Evolutionary conservation across 2,888 invertebrate species (phyloP), one percentile per base, ranked within the genome.

Genomic region (Corythucha ciliata): DNA sequence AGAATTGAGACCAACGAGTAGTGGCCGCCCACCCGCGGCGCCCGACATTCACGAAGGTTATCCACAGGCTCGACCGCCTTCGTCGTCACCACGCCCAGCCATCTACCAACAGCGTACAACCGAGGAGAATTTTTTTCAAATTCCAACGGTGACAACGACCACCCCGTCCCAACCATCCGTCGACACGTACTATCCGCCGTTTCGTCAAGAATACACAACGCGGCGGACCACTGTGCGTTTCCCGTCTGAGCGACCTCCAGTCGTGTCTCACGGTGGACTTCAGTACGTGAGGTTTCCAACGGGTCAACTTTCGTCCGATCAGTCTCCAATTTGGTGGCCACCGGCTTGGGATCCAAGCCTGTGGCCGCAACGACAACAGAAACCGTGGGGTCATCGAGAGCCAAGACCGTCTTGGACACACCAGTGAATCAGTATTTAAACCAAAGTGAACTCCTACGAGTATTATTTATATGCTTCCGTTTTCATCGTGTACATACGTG

Each of bases 391-490:
- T 10, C 22, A 50, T 39, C 50, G 50, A 12, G 50, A 50, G 33
- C 50, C 50, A 18, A 42, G 50, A 14, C 41, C 33, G 10, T 29
- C 42, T 3, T 50, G 50, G 50, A 50, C 24, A 20, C 50, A 39
- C 48, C 48, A 48, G 48, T 48, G 39, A 50, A 40, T 20, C 50
- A 50, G 50, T 50, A 50, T 50, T 50, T 22, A 50, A 50, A 50
- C 50, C 50, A 50, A 50, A 50, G 50, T 40, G 50, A 50, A 39
- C 42, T 50, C 50, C n/a, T n/a, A n/a, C n/a, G n/a, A n/a, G n/a
- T n/a, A n/a, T n/a, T n/a, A n/a, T n/a, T n/a, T n/a, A n/a, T n/a
- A n/a, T n/a, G n/a, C n/a, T n/a, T n/a, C n/a, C n/a, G n/a, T n/a
- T n/a, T n/a, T n/a, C n/a, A n/a, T n/a, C n/a, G n/a, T n/a, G n/a